Conservation (phyloP, 2,797 vertebrate species). For the Margarornis squamiger region DNA sequence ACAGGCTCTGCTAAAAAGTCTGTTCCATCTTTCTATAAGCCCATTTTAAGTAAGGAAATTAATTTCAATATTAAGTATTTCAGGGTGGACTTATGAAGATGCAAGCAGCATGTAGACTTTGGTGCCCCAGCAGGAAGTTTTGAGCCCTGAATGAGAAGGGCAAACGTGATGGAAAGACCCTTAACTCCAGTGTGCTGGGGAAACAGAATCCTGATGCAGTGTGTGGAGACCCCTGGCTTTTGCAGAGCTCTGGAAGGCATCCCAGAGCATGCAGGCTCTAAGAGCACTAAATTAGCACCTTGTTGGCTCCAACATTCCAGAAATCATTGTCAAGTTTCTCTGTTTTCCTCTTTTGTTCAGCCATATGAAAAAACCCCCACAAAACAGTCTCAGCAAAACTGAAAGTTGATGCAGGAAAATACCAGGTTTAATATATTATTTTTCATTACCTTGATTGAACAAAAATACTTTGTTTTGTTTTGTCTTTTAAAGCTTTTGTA, state of each 20-base stretch:
- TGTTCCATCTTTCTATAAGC: not conserved
- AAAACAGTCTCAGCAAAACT: not conserved
- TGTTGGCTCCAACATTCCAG: not conserved
- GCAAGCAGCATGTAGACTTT: fast-evolving
- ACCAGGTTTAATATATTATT: not conserved
- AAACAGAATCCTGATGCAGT: not conserved
- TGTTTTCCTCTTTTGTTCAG: not conserved
- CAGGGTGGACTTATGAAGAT: not conserved
- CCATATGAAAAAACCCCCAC: not conserved
- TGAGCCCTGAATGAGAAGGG: not conserved
- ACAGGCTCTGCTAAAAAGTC: not conserved
- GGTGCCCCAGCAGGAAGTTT: not conserved
- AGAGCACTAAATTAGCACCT: not conserved
- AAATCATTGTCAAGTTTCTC: not conserved
- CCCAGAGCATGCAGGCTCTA: not conserved
- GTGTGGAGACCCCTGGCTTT: not conserved
- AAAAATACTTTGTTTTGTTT: not conserved
- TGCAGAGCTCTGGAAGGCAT: not conserved
- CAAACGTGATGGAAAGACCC: not conserved
- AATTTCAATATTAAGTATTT: not conserved
- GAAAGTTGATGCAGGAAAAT: not conserved
- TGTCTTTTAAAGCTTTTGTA: not conserved
- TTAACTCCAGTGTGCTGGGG: not conserved
- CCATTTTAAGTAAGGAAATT: not conserved
- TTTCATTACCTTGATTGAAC: not conserved